Evolutionary conservation across 2,797 vertebrate species (phyloP).

Genomic region (Liparis tanakae): DNA sequence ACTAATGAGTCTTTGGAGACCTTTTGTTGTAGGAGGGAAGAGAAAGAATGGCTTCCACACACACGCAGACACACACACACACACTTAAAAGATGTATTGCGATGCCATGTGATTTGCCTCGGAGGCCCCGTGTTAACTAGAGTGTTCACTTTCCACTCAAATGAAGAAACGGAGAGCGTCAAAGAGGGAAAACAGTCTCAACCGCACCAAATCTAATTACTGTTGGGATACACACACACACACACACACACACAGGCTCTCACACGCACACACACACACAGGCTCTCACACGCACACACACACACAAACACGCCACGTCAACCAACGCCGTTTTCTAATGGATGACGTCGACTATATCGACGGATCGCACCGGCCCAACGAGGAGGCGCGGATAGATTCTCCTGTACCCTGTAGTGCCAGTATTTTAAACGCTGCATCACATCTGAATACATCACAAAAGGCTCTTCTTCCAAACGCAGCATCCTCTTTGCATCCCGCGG

Average conservation of each 20-base stretch:
- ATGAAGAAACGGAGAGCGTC: conserved; percentile 68
- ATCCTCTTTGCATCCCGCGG: background rate
- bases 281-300: no score
- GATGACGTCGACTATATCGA: no score
- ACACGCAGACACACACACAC: conserved; percentile 56
- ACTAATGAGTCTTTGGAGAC: conserved; percentile 80
- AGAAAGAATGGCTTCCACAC: conserved; percentile 68
- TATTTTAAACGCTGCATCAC: background rate
- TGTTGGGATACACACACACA: conserved; percentile 46
- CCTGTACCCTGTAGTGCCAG: background rate
- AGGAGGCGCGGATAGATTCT: background rate
- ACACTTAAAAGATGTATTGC: conserved; percentile 73
- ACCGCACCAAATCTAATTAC: conserved; percentile 56
- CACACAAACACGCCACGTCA: background rate
- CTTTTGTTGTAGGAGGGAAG: conserved; percentile 71
- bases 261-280: no score
- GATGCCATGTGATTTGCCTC: conserved; percentile 73
- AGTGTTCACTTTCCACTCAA: conserved; percentile 75
- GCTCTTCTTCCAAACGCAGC: background rate
- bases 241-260: no score
- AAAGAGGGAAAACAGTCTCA: conserved; percentile 54
- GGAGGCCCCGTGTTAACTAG: conserved; percentile 75
- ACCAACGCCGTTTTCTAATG: no score
- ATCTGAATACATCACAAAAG: background rate
- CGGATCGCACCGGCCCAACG: no score